Base-by-base conservation (phyloP, 2,797 vertebrate species). In the Gymnopithys bicolor region DNA sequence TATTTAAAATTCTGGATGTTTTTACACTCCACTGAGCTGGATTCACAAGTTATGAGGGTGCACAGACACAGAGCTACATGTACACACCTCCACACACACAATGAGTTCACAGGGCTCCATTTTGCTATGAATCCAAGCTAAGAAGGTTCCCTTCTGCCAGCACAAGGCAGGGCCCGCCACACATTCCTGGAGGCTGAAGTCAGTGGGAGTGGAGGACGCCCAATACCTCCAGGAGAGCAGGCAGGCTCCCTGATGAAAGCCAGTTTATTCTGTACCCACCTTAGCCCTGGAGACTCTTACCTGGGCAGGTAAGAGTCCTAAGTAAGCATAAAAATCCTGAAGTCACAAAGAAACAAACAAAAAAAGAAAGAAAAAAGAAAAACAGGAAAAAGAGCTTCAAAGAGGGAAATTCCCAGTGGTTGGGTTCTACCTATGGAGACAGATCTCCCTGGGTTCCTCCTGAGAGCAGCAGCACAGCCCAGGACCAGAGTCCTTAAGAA, bases 21-120 rank as follows among this genome's bases (percentile, higher is more conserved):
- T 24, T 33, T 25, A 17, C 60, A 3, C 30, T 39, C 13, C 1
- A 0, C 28, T 14, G 62, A 67, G 11, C 35, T 33, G 76, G 30
- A 19, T 41, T 27, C 88, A n/a, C 35, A 9, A 13, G 39, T 4
- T 10, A 1, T 0, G 3, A 67, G 45, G n/a, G 22, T 4, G 48
- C 76, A 19, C 37, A 60, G 52, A 17, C 19, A 22, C n/a, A 19
- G 37, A 58, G 39, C 23, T 12, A 3, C 48, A 1, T 1, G 11
- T 2, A 4, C 49, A 32, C 53, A 18, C 25, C 9, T 22, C 15
- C 55, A 5, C 32, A 2, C 10, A 3, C 2, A 1, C 59, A 3
- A 1, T 0, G 4, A 30, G 35, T 5, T 55, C 39, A 1, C 7
- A 32, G 22, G 35, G 12, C 30, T n/a, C 18, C 32, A 0, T 33